phyloP scores from a whole-genome alignment of 2,113 vertebrate genomes.

The Eulemur macaco region DNA sequence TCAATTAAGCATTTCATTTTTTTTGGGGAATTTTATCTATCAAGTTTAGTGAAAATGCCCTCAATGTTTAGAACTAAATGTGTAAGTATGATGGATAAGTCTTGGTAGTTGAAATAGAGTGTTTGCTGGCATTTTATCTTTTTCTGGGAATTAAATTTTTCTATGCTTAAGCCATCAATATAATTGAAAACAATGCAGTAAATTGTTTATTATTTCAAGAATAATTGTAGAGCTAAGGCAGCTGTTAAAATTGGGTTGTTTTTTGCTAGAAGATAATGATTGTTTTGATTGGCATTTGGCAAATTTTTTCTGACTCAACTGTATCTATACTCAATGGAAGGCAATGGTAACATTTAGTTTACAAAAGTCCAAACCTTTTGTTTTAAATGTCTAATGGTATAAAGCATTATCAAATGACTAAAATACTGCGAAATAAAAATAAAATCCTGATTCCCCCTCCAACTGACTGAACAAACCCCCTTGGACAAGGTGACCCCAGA shows the following conservation, averaged over 20 bases:
- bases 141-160: neutral
- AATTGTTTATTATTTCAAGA: neutral
- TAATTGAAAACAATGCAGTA: neutral
- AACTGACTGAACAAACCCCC: too few species aligned
- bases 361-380: neutral
- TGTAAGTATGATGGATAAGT: neutral
- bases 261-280: neutral
- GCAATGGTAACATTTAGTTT: neutral
- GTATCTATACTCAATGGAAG: neutral
- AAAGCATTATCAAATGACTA: neutral
- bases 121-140: neutral
- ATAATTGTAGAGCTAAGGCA: neutral
- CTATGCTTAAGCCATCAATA: neutral
- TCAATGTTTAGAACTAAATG: constrained; percentile 2
- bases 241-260: neutral
- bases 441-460: too few species aligned
- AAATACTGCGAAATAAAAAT: neutral
- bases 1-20: constrained; percentile 14
- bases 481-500: too few species aligned
- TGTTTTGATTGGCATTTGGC: neutral
- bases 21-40: neutral
- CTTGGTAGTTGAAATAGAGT: neutral
- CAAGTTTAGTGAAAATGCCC: neutral
- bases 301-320: neutral
- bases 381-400: neutral